Conservation (phyloP, 2,888 invertebrate genomes). For the Orthosia gracilis region DNA sequence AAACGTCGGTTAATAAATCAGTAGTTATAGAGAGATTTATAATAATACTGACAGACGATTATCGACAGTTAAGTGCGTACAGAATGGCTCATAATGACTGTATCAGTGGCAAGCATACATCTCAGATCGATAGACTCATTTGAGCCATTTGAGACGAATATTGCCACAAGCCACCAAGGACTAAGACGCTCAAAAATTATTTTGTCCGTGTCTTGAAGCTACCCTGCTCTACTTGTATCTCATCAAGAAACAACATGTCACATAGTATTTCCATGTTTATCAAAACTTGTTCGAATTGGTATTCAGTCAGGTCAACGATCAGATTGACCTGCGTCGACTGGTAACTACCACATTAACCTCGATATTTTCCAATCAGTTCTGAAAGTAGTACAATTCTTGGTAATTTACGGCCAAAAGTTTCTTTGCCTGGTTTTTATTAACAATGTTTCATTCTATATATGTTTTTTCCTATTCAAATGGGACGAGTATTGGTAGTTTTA, state of each 20-base stretch:
- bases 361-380: slow-evolving; percentile 31
- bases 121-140: too few relatives aligned
- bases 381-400: slow-evolving; percentile 22
- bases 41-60: too few relatives aligned
- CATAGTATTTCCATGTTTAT: slow-evolving; percentile 9
- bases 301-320: slow-evolving; percentile 37
- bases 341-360: slow-evolving; percentile 28
- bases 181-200: too few relatives aligned
- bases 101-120: too few relatives aligned
- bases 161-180: too few relatives aligned
- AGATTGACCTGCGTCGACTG: slow-evolving; percentile 15
- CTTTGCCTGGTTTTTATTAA: slow-evolving; percentile 15
- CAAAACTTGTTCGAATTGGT: slow-evolving; percentile 16
- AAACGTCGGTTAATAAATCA: too few relatives aligned
- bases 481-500: background rate
- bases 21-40: too few relatives aligned
- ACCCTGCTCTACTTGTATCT: background rate
- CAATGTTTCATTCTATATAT: slow-evolving; percentile 24
- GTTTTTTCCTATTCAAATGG: slow-evolving; percentile 37
- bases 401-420: slow-evolving; percentile 46
- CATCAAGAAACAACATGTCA: background rate
- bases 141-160: too few relatives aligned
- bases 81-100: too few relatives aligned
- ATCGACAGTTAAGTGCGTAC: too few relatives aligned
- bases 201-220: background rate